These are phyloP conservation scores for Corythaixoides concolor DNA, from an alignment of 2,113 vertebrate species.

Conservation along the genomic window DNA sequence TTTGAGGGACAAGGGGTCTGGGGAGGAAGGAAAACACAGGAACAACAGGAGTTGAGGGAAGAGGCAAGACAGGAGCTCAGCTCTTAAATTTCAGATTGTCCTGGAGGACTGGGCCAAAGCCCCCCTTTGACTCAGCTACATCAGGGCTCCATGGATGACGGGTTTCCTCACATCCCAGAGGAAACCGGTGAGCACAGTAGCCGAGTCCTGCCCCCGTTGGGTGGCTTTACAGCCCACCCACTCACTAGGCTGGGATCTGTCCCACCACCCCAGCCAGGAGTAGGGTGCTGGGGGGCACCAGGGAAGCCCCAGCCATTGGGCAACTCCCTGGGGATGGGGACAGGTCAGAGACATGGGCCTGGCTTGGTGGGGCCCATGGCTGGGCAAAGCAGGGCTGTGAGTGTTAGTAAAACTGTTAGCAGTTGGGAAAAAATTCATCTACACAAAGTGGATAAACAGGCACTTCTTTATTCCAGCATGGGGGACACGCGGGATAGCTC, in stretches of 20 bases:
- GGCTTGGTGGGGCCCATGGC: fast-evolving
- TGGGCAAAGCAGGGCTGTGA: background rate
- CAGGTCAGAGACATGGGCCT: background rate
- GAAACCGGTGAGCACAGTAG: background rate
- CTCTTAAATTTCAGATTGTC: background rate
- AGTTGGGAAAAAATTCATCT: no score
- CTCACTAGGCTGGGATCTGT: no score
- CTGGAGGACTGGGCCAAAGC: background rate
- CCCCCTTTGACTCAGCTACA: fast-evolving
- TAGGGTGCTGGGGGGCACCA: no score
- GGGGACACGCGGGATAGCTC: no score
- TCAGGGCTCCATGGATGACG: fast-evolving
- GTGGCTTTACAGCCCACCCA: background rate
- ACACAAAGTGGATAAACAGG: no score
- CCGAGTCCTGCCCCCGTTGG: fast-evolving
- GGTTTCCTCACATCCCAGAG: background rate
- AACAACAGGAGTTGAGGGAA: background rate
- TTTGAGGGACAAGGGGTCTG: background rate
- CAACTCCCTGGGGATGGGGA: background rate
- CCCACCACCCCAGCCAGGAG: background rate
- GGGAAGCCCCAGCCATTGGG: background rate
- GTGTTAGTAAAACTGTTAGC: background rate
- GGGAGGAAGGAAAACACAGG: background rate
- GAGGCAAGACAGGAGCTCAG: background rate
- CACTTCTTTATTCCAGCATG: no score